These are phyloP conservation scores for Ailurus styani DNA, from an alignment of 2,113 vertebrate species.

Conservation along the genomic window DNA sequence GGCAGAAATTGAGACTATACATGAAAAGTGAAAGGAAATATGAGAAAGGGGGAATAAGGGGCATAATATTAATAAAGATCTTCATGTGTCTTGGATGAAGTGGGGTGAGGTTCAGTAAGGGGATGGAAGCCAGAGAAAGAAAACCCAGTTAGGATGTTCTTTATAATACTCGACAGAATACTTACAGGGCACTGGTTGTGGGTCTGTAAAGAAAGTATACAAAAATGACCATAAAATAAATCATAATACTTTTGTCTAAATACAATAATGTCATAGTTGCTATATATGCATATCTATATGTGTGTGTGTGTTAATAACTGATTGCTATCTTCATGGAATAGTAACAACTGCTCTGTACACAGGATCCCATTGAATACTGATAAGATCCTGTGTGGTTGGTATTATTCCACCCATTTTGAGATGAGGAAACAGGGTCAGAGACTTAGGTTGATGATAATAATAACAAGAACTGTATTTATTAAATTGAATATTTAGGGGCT, in stretches of 20 bases:
- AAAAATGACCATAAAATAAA: background rate
- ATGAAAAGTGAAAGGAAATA: background rate
- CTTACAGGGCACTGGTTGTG: background rate
- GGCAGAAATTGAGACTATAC: background rate
- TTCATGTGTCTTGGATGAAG: background rate
- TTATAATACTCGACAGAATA: background rate
- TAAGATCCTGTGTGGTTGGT: no score
- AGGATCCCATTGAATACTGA: background rate
- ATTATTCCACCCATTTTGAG: no score
- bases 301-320: background rate
- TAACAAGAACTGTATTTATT: no score
- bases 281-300: background rate
- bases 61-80: background rate
- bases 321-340: no score
- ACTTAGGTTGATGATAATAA: no score
- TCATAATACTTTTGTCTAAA: background rate
- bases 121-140: background rate
- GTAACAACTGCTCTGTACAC: no score
- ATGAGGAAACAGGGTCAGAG: no score
- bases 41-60: background rate
- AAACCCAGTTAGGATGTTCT: background rate
- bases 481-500: no score
- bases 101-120: background rate
- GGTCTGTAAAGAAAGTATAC: background rate
- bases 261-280: background rate